Conservation (phyloP, 2,113 vertebrate species). For the Lota lota region DNA sequence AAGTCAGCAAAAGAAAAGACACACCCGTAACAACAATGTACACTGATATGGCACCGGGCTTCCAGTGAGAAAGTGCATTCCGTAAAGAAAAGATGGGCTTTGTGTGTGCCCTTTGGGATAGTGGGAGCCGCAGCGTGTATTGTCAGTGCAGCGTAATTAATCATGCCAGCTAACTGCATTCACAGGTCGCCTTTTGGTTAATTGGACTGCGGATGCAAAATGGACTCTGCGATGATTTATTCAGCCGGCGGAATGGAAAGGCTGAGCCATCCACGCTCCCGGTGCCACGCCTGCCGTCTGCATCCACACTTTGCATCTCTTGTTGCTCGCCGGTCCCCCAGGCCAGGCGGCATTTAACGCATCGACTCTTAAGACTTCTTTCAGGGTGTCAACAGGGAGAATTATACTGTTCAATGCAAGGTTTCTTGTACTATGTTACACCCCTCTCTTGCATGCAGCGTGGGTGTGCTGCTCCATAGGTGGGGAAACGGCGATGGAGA, state of each 20-base stretch:
- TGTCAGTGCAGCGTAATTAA: conserved; percentile 64
- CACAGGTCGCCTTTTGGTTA: conserved; percentile 60
- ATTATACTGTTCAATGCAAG: conserved; percentile 30
- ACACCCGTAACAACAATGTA: conserved; percentile 20
- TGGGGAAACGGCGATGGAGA: too few relatives aligned
- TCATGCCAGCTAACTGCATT: conserved; percentile 60
- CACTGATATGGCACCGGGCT: conserved; percentile 20
- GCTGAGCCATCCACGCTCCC: too few relatives aligned
- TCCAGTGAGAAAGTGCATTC: conserved; percentile 34
- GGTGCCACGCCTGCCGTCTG: too few relatives aligned
- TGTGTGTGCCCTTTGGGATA: conserved; percentile 45
- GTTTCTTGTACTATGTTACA: not conserved
- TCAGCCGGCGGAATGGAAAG: conserved; percentile 39
- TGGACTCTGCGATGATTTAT: conserved; percentile 64
- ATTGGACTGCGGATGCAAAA: conserved; percentile 66
- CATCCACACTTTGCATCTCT: too few relatives aligned
- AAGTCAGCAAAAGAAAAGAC: conserved; percentile 24
- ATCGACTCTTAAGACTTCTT: conserved; percentile 34
- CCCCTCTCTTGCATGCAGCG: too few relatives aligned
- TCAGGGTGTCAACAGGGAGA: conserved; percentile 33
- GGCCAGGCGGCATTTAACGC: conserved; percentile 41
- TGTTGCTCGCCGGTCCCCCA: conserved; percentile 40
- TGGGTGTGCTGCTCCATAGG: too few relatives aligned
- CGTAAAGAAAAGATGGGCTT: conserved; percentile 30
- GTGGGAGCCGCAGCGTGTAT: conserved; percentile 39